Percentiles rank a stretch among this genome's conserved stretches.
phyloP scores from a whole-genome alignment of 2,113 vertebrate species.

The Hippocampus zosterae region DNA sequence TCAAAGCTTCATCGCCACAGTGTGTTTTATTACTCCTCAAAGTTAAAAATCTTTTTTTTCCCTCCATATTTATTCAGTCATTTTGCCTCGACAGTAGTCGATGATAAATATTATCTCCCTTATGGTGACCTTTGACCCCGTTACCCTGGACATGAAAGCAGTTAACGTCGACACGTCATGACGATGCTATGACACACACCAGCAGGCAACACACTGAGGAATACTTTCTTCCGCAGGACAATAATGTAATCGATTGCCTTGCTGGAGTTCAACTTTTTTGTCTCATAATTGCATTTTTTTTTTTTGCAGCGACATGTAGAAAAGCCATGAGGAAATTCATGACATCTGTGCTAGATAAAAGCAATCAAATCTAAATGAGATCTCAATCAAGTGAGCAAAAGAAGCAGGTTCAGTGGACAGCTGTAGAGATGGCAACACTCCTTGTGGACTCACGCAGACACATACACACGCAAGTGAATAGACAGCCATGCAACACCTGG shows the following conservation, averaged over 20 bases:
- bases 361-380: slow-evolving; percentile 29
- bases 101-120: too few relatives aligned
- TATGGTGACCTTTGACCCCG: too few relatives aligned
- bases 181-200: slow-evolving; percentile 24
- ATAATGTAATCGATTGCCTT: neutral
- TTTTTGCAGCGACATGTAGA: slow-evolving; percentile 6
- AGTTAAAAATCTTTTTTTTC: too few relatives aligned
- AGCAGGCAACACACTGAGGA: slow-evolving; percentile 15
- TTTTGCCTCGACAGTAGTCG: too few relatives aligned
- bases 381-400: slow-evolving; percentile 17
- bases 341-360: neutral
- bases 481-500: slow-evolving; percentile 51
- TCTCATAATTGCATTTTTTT: slow-evolving; percentile 33
- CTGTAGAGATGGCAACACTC: slow-evolving; percentile 25
- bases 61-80: too few relatives aligned
- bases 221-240: neutral
- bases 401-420: slow-evolving; percentile 1
- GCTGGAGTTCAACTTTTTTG: slow-evolving; percentile 23
- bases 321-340: neutral
- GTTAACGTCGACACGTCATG: slow-evolving; percentile 39
- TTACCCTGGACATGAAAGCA: slow-evolving; percentile 29
- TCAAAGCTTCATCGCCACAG: too few relatives aligned
- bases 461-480: slow-evolving; percentile 25
- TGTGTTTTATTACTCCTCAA: too few relatives aligned
- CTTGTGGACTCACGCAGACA: too few relatives aligned